Conservation (phyloP, 2,797 vertebrate genomes). For the Myotis planiceps region DNA sequence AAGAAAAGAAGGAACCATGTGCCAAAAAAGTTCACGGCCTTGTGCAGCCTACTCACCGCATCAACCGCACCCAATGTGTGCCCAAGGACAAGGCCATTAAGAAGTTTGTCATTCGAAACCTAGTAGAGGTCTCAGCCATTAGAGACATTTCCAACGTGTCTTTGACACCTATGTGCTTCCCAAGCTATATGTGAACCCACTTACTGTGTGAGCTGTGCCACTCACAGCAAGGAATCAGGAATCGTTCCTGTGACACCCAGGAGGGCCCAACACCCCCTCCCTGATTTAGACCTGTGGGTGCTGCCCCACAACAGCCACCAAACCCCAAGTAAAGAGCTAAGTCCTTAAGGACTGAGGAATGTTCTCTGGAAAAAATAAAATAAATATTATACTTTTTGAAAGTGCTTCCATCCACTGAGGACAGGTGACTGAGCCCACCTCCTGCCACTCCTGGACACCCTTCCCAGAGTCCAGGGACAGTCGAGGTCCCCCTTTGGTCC, state of each 20-base stretch:
- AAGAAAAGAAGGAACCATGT: not conserved
- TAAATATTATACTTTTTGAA: not conserved
- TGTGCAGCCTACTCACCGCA: not conserved
- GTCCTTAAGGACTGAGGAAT: not conserved
- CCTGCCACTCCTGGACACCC: not conserved
- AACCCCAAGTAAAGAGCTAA: not conserved
- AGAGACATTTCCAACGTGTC: not conserved
- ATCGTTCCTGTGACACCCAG: not conserved
- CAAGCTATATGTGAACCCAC: not conserved
- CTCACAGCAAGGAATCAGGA: not conserved
- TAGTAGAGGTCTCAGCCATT: not conserved
- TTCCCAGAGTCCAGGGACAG: not conserved
- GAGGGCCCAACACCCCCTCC: not conserved
- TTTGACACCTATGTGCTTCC: not conserved
- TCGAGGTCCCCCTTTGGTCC: not conserved
- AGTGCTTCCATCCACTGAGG: not conserved
- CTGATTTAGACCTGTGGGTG: not conserved
- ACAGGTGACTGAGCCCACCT: not conserved
- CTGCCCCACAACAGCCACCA: not conserved
- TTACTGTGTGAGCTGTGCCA: not conserved
- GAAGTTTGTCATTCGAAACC: not conserved
- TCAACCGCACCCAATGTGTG: not conserved
- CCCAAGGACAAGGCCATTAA: not conserved
- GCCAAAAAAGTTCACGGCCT: too few species aligned
- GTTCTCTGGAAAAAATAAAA: not conserved